Conservation (phyloP, 2,888 invertebrate species). For the Trissonchulus latispiculum region DNA sequence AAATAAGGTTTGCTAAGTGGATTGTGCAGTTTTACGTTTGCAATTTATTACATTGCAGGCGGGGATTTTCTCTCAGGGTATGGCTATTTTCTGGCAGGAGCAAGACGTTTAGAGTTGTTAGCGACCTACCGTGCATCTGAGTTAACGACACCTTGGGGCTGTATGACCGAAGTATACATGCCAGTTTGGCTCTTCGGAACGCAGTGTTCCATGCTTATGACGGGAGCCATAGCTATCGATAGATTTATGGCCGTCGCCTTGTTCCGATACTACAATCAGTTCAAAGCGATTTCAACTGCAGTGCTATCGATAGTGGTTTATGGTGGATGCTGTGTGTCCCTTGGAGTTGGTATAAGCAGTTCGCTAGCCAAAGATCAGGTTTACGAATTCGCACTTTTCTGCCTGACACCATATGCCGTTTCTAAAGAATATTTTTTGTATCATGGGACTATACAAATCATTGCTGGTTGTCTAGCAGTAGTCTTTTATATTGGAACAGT, state of each 20-base stretch:
- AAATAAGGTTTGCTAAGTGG: too few species aligned
- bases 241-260: neutral
- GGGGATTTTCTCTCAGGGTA: too few species aligned
- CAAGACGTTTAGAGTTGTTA: too few species aligned
- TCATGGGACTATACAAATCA: neutral
- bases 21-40: too few species aligned
- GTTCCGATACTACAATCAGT: too few species aligned
- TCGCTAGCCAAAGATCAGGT: neutral
- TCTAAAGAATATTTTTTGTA: neutral
- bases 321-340: too few species aligned
- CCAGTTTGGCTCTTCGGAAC: neutral
- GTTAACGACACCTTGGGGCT: neutral
- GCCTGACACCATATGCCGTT: neutral
- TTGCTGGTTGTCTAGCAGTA: neutral
- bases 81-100: too few species aligned
- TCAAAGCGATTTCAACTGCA: too few species aligned
- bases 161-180: neutral
- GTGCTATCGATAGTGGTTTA: too few species aligned
- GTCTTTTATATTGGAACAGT: too few species aligned
- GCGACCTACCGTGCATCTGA: too few species aligned
- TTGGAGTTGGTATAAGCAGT: neutral
- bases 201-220: neutral
- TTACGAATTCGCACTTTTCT: neutral
- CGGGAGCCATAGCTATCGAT: neutral
- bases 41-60: too few species aligned